Evolutionary conservation across 2,113 vertebrate genomes (phyloP).

Genomic region (Bufo gargarizans): DNA sequence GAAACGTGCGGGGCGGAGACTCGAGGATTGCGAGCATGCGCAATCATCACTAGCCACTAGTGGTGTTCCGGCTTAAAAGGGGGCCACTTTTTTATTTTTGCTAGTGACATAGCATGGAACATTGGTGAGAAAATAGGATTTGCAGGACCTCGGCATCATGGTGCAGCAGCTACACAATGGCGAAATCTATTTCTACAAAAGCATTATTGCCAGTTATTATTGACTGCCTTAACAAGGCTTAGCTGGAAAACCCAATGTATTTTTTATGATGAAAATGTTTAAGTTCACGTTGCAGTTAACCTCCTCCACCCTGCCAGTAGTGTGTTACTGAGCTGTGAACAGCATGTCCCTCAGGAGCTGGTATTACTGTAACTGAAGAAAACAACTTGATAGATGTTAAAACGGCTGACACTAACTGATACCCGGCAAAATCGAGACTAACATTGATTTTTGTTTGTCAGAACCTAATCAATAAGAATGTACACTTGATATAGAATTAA

Average conservation of each 20-base stretch:
- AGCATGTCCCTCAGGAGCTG: background rate
- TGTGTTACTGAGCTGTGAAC: background rate
- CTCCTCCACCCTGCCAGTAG: background rate
- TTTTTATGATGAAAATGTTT: slow-evolving; percentile 26
- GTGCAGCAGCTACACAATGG: background rate
- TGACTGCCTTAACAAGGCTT: background rate
- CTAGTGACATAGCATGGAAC: no score
- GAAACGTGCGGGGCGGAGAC: no score
- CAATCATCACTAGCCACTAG: no score
- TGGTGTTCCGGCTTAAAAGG: no score
- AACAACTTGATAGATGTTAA: slow-evolving; percentile 37
- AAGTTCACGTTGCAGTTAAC: slow-evolving; percentile 17
- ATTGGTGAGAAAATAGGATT: background rate
- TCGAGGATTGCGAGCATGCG: no score
- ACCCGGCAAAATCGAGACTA: slow-evolving; percentile 8
- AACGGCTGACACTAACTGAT: slow-evolving; percentile 42
- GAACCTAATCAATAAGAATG: slow-evolving; percentile 2
- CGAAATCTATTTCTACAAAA: background rate
- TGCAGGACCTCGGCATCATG: background rate
- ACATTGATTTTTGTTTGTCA: slow-evolving; percentile 43
- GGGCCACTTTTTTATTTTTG: no score
- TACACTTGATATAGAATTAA: slow-evolving; percentile 17
- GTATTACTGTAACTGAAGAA: slow-evolving; percentile 43
- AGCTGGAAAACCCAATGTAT: background rate
- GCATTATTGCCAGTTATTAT: background rate